These are phyloP conservation scores for Salpingus planirostris DNA, from an alignment of 2,888 invertebrate genomes.

Conservation along the genomic window DNA sequence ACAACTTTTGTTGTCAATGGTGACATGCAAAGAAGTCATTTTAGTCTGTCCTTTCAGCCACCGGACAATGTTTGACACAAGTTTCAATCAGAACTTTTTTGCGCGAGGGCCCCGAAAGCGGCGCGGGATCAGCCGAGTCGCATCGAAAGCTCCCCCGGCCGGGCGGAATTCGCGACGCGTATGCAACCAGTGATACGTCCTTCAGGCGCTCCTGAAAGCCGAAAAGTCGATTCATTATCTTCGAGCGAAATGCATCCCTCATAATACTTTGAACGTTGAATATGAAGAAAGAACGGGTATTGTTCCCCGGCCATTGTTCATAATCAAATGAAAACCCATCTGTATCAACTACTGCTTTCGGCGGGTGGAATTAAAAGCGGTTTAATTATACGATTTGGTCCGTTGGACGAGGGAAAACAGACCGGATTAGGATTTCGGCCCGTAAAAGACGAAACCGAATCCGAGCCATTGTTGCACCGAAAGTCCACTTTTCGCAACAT, in stretches of 20 bases:
- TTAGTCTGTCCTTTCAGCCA: constrained; percentile 32
- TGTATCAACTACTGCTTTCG: constrained; percentile 23
- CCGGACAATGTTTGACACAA: constrained; percentile 36
- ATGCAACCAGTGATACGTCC: too few species aligned
- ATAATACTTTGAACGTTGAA: too few species aligned
- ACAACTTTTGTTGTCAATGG: constrained; percentile 40
- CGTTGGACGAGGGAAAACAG: constrained; percentile 1
- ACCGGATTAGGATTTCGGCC: constrained; percentile 3
- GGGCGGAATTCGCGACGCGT: too few species aligned
- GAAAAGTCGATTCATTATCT: constrained; percentile 22
- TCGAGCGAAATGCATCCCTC: constrained; percentile 28
- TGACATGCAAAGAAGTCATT: constrained; percentile 40
- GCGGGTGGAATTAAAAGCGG: background rate
- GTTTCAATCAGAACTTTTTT: constrained; percentile 34
- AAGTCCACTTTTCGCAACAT: too few species aligned
- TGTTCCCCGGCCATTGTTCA: constrained; percentile 31
- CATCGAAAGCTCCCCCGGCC: too few species aligned
- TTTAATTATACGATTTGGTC: background rate
- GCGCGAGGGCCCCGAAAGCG: too few species aligned
- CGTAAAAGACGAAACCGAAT: too few species aligned
- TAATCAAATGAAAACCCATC: constrained; percentile 35
- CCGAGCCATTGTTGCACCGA: too few species aligned
- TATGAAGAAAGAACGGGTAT: constrained; percentile 23
- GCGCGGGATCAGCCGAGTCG: too few species aligned
- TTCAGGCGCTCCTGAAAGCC: too few species aligned